phyloP scores from a whole-genome alignment of 92 coral and sea anemone genomes.

The Parazoanthus darwini region DNA sequence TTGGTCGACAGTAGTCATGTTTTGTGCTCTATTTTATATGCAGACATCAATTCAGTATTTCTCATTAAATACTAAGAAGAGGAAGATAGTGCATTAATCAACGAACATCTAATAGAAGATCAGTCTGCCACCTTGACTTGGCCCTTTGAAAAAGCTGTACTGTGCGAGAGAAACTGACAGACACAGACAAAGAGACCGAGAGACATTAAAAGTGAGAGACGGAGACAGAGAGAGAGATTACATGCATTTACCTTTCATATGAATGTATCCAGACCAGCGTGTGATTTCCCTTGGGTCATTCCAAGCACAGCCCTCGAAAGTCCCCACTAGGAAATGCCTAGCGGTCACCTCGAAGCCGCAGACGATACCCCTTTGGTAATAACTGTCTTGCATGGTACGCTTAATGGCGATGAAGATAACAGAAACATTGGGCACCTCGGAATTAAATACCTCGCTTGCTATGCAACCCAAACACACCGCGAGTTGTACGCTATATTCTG shows the following conservation, averaged over 20 bases:
- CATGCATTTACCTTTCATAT: constrained; percentile 46
- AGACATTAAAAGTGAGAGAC: too few relatives aligned
- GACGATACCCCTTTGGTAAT: constrained; percentile 57
- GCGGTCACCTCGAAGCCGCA: constrained; percentile 57
- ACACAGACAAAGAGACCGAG: too few relatives aligned
- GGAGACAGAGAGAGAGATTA: too few relatives aligned
- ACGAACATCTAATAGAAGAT: too few relatives aligned
- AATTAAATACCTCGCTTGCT: constrained; percentile 45
- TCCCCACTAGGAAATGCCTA: constrained; percentile 53
- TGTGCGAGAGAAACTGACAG: too few relatives aligned
- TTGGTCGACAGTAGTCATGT: too few relatives aligned
- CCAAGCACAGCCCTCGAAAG: constrained; percentile 59
- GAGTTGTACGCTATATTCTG: constrained; percentile 50
- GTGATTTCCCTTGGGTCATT: constrained; percentile 49
- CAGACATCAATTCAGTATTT: too few relatives aligned
- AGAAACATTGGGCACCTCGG: constrained; percentile 20
- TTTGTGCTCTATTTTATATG: too few relatives aligned
- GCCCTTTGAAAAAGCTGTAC: too few relatives aligned
- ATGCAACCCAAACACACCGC: constrained; percentile 51
- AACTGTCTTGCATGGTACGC: constrained; percentile 56
- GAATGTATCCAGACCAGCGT: constrained; percentile 55
- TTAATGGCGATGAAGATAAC: constrained; percentile 48
- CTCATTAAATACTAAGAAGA: too few relatives aligned
- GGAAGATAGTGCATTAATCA: too few relatives aligned
- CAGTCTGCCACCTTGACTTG: too few relatives aligned